Conservation (phyloP, 1,140 invertebrate genomes). For the Helicoverpa zea region DNA sequence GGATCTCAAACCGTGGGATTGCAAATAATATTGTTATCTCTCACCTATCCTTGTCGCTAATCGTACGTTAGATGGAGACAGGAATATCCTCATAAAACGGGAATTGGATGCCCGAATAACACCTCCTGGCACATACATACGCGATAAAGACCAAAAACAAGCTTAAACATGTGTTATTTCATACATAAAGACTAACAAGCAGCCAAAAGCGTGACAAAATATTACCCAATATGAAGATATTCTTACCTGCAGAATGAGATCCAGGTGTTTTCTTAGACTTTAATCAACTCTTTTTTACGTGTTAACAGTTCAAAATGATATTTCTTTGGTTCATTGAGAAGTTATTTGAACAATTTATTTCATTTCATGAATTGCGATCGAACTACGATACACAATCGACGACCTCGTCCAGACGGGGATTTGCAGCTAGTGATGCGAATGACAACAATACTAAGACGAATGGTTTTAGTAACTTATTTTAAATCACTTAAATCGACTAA, state of each 20-base stretch:
- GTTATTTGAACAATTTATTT: neutral
- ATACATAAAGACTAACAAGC: neutral
- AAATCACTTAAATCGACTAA: no score
- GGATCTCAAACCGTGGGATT: neutral
- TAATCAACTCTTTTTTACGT: neutral
- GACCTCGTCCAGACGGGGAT: neutral
- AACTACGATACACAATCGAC: neutral
- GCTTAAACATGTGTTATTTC: neutral
- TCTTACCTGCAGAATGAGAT: conserved; percentile 5
- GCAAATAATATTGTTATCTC: conserved; percentile 1
- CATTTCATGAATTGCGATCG: conserved; percentile 13
- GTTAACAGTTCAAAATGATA: neutral
- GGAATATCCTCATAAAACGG: neutral
- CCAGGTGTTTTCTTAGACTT: neutral
- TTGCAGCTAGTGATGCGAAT: conserved; percentile 3
- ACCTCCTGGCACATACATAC: neutral
- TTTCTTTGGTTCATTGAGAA: neutral
- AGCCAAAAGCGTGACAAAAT: no score
- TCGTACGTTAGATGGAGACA: neutral
- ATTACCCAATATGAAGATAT: neutral
- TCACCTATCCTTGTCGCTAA: neutral
- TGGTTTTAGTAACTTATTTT: no score
- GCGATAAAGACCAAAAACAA: neutral
- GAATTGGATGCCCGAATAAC: neutral
- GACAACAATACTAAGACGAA: no score